Base-by-base conservation (phyloP, 2,797 vertebrate species). In the Crax fasciolata region DNA sequence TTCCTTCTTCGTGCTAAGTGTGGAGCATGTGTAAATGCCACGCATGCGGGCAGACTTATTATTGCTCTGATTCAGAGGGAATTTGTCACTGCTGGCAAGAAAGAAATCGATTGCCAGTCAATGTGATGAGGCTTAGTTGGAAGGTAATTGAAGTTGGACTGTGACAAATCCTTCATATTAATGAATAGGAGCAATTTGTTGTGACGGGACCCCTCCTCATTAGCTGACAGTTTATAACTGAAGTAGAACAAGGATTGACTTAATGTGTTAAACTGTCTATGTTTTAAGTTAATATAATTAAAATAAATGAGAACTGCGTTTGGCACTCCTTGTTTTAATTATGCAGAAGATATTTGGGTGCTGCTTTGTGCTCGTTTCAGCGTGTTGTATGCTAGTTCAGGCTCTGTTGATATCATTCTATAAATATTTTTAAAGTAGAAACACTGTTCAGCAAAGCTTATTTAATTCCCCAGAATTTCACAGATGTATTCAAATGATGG, bases 121-220 rank as follows among this genome's bases (percentile, higher is more conserved):
- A 68, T 80, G 13, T 35, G 80, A 84, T 80, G 70, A 83, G 41
- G 61, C 87, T 82, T 77, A 44, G 32, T 91, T 79, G 89, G 67
- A 75, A 88, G 82, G 32, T 86, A 86, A 85, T 86, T 89, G 58
- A 85, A 88, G 28, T 13, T 67, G 66, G 51, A 58, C 74, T 65
- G 11, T 81, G 73, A 68, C 67, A 90, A 89, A 92, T 93, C 48
- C 23, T 74, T 96, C 25, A 16, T 76, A 57, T 73, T 90, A 76
- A 90, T 90, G 90, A 89, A 59, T 30, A 73, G 23, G 46, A 82
- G 39, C 13, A 66, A 66, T 79, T 54, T 72, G 46, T 88, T 91
- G 27, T 88, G 75, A 81, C 72, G 72, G 51, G 75, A 73, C 14
- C 3, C 20, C 13, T 27, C 19, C 35, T 4, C 73, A 61, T 84